Evolutionary conservation across 1,140 invertebrate genomes (phyloP), one percentile per base, ranked within the genome.

Genomic region (Pygmarrhopalites habei): DNA sequence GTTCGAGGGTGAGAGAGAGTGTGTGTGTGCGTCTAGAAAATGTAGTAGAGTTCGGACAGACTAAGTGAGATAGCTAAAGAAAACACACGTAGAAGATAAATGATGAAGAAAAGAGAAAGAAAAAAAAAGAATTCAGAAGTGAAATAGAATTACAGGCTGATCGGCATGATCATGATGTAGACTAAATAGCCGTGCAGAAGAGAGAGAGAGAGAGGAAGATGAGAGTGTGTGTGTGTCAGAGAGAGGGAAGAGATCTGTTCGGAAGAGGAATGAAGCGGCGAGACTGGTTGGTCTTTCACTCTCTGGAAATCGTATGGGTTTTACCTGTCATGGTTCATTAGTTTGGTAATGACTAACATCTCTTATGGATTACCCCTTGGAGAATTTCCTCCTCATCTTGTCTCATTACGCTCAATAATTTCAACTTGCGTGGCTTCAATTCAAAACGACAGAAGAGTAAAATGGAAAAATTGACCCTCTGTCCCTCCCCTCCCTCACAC

Each of bases 261-360:
- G 32, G 15, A 35, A 35, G 5, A 35, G 32, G 32, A 35, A 35
- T 5, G 26, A 4, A 23, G 44, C 44, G 44, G 44, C 44, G 21
- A 46, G 44, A 52, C 49, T 52, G 14, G 49, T 5, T 25, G 4
- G 5, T 52, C 10, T 52, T 28, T 29, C 49, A 52, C 49, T 52
- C 28, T 56, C 21, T 56, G 4, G 23, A 56, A 56, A 56, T 35
- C 56, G 43, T 59, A 65, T 65, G 51, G 63, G 58, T 60, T 65
- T 68, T 58, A 62, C 63, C 63, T 68, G 67, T 68, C 67, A 65
- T 58, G 63, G 58, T 68, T 68, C 67, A 68, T 68, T 68, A 68
- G 63, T 53, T 29, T 17, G 28, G 44, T 65, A 68, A 68, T 68
- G 67, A 59, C 49, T 65, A 55, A 65, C 58, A 53, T 60, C 26